Evolutionary conservation across 2,888 invertebrate species (phyloP).

Genomic region (Microchrysa polita): DNA sequence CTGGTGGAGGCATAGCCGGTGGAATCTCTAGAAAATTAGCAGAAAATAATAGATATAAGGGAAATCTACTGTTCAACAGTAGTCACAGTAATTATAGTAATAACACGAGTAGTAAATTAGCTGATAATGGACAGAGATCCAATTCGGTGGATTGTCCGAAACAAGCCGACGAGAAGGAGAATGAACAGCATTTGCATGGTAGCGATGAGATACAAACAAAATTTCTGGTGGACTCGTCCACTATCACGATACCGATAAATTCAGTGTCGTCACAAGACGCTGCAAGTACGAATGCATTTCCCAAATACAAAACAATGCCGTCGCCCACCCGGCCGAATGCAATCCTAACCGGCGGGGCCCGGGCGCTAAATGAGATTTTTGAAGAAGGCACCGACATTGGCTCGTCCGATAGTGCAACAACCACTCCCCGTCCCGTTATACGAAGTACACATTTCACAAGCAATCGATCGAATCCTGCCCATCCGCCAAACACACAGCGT

Average conservation of each 20-base stretch:
- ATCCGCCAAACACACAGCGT: constrained; percentile 63
- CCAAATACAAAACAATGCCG: constrained; percentile 71
- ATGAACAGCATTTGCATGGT: not conserved
- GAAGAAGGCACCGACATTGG: constrained; percentile 69
- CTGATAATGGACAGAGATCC: constrained; percentile 43
- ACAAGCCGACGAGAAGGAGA: constrained; percentile 6
- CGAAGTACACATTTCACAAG: constrained; percentile 54
- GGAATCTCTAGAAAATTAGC: constrained; percentile 26
- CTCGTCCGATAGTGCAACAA: constrained; percentile 53
- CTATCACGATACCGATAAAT: constrained; percentile 67
- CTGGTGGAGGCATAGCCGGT: constrained; percentile 46
- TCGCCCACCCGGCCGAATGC: constrained; percentile 65
- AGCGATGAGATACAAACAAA: constrained; percentile 48
- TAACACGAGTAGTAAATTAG: not conserved
- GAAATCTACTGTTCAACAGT: not conserved
- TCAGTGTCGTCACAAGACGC: constrained; percentile 57
- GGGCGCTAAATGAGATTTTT: constrained; percentile 72
- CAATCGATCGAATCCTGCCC: constrained; percentile 42
- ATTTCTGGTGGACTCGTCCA: constrained; percentile 66
- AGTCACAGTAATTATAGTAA: not conserved
- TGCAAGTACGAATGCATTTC: constrained; percentile 58
- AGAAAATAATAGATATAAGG: constrained; percentile 38
- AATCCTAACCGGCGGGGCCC: constrained; percentile 54
- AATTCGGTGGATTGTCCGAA: constrained; percentile 49
- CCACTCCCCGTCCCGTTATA: constrained; percentile 55